These are phyloP conservation scores for Chlorops oryzae DNA, from an alignment of 1,140 invertebrate species.

Conservation along the genomic window DNA sequence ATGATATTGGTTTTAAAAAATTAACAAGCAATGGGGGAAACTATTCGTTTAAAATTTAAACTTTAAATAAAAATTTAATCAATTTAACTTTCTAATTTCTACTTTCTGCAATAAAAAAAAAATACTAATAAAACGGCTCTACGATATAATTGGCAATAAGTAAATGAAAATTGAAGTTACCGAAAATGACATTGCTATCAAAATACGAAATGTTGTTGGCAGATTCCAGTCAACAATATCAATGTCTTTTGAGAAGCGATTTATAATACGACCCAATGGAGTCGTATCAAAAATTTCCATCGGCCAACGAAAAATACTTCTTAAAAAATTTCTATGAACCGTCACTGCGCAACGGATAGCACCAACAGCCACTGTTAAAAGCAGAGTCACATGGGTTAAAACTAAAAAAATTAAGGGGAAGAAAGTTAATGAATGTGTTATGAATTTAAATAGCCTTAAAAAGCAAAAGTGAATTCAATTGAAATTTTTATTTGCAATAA, in stretches of 20 bases:
- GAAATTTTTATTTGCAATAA: too few species aligned
- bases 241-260: constrained; percentile 70
- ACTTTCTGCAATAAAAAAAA: background rate
- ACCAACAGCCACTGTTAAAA: constrained; percentile 45
- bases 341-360: constrained; percentile 35
- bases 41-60: background rate
- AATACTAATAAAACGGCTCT: background rate
- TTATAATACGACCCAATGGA: constrained; percentile 69
- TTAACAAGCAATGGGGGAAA: too few species aligned
- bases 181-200: constrained; percentile 38
- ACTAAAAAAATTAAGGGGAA: constrained; percentile 33
- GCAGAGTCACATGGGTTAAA: constrained; percentile 32
- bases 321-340: constrained; percentile 58
- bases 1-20: too few species aligned
- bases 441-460: background rate
- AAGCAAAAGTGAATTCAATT: background rate
- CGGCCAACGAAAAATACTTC: constrained; percentile 59
- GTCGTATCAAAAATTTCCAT: constrained; percentile 73
- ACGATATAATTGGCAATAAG: background rate
- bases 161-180: constrained; percentile 21
- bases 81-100: background rate
- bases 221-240: constrained; percentile 59
- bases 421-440: background rate
- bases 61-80: background rate
- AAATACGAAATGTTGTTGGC: constrained; percentile 46